A percentile compares a stretch with the other conserved stretches of the same genome.
Conservation (phyloP, 2,888 invertebrate species). For the Eurytoma californica region DNA sequence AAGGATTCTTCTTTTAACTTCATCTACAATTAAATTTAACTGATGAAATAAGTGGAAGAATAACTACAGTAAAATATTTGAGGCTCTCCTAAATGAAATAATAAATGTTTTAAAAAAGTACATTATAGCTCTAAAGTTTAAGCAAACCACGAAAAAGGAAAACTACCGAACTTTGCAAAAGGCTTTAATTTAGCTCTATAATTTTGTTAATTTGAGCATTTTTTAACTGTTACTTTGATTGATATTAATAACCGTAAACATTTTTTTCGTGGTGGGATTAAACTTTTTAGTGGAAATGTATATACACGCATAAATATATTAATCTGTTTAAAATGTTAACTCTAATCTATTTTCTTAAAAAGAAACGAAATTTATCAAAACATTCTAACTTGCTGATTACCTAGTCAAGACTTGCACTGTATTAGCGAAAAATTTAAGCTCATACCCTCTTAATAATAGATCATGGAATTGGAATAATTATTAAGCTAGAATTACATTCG, state of each 20-base stretch:
- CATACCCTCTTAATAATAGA: not conserved
- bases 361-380: conserved; percentile 18
- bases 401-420: conserved; percentile 26
- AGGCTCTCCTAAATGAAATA: conserved; percentile 47
- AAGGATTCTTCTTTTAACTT: conserved; percentile 6
- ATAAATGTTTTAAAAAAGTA: conserved; percentile 31
- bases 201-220: too few relatives aligned
- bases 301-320: conserved; percentile 29
- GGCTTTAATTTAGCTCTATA: too few relatives aligned
- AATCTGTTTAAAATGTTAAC: conserved; percentile 23
- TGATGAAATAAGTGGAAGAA: conserved; percentile 4
- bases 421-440: conserved; percentile 34
- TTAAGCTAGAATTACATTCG: too few relatives aligned
- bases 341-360: conserved; percentile 12
- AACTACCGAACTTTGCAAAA: too few relatives aligned
- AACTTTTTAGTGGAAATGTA: not conserved
- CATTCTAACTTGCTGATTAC: not conserved
- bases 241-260: too few relatives aligned
- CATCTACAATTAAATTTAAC: not conserved
- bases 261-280: too few relatives aligned
- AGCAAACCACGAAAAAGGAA: too few relatives aligned
- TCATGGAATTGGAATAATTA: too few relatives aligned
- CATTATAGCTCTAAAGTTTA: not conserved
- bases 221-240: too few relatives aligned
- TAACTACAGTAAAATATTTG: conserved; percentile 21